Conservation (phyloP, 2,888 invertebrate species). For the Agonum fuliginosum region DNA sequence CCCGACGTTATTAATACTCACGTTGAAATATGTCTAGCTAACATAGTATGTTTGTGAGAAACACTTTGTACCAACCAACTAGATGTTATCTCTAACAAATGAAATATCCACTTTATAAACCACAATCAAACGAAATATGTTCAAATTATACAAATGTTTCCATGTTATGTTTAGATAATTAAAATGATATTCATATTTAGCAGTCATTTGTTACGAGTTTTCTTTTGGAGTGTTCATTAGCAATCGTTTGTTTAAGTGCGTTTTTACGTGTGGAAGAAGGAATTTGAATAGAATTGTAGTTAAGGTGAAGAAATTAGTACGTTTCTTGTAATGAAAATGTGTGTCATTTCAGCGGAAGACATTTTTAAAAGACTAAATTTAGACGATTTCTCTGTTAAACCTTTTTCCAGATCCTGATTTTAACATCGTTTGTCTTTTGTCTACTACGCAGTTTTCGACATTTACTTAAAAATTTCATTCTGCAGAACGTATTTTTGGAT, state of each 20-base stretch:
- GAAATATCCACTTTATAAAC: slow-evolving; percentile 17
- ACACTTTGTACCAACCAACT: background rate
- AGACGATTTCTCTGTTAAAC: background rate
- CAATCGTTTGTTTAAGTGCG: slow-evolving; percentile 27
- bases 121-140: slow-evolving; percentile 43
- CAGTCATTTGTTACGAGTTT: slow-evolving; percentile 28
- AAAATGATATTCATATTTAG: slow-evolving; percentile 52
- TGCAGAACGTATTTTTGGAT: too few relatives aligned
- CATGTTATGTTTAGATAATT: slow-evolving; percentile 51
- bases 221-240: slow-evolving; percentile 18
- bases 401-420: slow-evolving; percentile 28
- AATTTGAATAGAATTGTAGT: background rate
- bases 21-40: slow-evolving; percentile 19
- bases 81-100: slow-evolving; percentile 19
- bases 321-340: background rate
- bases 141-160: slow-evolving; percentile 42
- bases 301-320: background rate
- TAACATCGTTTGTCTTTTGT: slow-evolving; percentile 25
- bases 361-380: background rate
- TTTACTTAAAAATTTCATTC: slow-evolving; percentile 9
- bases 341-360: background rate
- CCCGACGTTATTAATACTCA: slow-evolving; percentile 25
- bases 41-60: background rate
- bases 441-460: background rate
- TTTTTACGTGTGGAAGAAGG: background rate